Evolutionary conservation across 2,888 invertebrate genomes (phyloP).

Genomic region (Lepeophtheirus nordmannii): DNA sequence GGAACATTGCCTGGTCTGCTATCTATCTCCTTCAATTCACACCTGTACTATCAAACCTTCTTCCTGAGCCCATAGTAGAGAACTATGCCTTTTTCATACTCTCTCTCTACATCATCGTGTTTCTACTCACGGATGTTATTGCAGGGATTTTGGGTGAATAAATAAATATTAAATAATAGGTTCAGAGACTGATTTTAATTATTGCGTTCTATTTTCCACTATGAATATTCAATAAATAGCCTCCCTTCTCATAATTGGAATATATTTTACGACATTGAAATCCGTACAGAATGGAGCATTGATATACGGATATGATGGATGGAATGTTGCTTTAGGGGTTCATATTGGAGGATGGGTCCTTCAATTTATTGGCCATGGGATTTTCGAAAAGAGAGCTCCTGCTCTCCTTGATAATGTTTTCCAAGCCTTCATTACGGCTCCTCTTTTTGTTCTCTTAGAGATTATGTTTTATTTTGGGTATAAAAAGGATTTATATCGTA

Average conservation of each 20-base stretch:
- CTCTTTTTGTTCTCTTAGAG: conserved; percentile 30
- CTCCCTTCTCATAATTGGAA: conserved; percentile 27
- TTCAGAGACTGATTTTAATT: background rate
- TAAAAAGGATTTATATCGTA: conserved; percentile 28
- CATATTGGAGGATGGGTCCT: conserved; percentile 23
- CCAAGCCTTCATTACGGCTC: conserved; percentile 28
- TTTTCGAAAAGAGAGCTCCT: conserved; percentile 29
- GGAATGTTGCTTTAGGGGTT: conserved; percentile 24
- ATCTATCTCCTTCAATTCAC: conserved; percentile 26
- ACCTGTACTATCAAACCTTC: too few relatives aligned
- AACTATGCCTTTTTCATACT: too few relatives aligned
- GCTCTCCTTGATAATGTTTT: conserved; percentile 29
- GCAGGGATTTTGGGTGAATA: too few relatives aligned
- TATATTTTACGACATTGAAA: conserved; percentile 27
- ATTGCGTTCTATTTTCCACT: conserved; percentile 3
- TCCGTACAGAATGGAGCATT: conserved; percentile 27
- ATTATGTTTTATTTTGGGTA: conserved; percentile 29
- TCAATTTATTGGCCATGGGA: conserved; percentile 30
- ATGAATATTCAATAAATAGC: conserved; percentile 26
- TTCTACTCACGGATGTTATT: too few relatives aligned
- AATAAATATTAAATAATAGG: too few relatives aligned
- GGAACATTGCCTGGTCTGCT: conserved; percentile 30
- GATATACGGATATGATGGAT: conserved; percentile 27
- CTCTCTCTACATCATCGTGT: too few relatives aligned
- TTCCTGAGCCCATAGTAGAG: too few relatives aligned